Base-by-base conservation (phyloP, 2,888 invertebrate species). In the Plebejus argus region DNA sequence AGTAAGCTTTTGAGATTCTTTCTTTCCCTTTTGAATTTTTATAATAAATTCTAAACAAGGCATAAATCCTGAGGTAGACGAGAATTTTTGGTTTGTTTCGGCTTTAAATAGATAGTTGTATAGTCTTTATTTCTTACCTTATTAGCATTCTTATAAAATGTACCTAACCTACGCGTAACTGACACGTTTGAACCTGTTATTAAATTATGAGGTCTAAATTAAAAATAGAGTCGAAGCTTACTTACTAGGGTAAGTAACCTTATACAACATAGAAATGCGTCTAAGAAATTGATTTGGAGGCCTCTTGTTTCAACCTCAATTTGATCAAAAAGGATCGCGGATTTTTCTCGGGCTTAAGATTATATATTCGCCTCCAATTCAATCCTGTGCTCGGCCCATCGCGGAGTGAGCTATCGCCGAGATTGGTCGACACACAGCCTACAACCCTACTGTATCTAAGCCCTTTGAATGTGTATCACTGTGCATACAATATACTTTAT, bases 321-420 rank as follows among this genome's bases (percentile, higher is more conserved):
- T 78, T 78, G 77, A 80, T 80, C 78, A 78, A 75, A 79, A 76
- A 77, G 77, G 78, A 78, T 82, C 78, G 78, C 74, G 79, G 78
- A 78, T 81, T 84, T 86, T 84, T 82, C 85, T 85, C 81, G 82
- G 81, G 80, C 83, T 78, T 77, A 45, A 79, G 79, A 79, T 90
- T 91, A 91, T 91, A 91, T 90, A 90, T 91, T 89, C 90, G 89
- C 89, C 91, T 90, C 89, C 91, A 92, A 93, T 92, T 92, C 91
- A 91, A 92, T 92, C 91, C 91, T 90, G 86, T 87, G 84, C 88
- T 88, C 90, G 91, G 89, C 88, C 92, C 91, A 90, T 90, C 90
- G 90, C 90, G 90, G 92, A 92, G 91, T 91, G 90, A 92, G 90
- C 91, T 91, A 91, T 92, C 87, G 87, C 84, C 82, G 88, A 89